Conservation (phyloP, 2,113 vertebrate genomes). For the Ptyas mucosa region DNA sequence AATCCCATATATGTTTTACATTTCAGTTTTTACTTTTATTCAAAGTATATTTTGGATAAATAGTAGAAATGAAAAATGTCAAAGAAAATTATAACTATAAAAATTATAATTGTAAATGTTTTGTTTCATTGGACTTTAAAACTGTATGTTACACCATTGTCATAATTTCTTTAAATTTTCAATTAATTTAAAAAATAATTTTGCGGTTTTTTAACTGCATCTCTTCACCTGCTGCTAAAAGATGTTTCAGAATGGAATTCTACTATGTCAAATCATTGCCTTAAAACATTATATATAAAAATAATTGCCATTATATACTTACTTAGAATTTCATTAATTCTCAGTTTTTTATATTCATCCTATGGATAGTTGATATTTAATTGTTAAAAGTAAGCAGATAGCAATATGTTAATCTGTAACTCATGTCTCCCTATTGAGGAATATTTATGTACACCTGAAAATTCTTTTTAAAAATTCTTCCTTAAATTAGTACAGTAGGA, state of each 20-base stretch:
- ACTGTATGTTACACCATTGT: background rate
- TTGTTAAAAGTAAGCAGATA: background rate
- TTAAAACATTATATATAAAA: background rate
- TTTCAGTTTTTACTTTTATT: background rate
- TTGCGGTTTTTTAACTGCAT: background rate
- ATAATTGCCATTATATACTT: background rate
- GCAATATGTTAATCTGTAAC: background rate
- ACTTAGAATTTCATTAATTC: background rate
- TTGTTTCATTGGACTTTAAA: background rate
- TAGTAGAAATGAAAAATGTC: background rate
- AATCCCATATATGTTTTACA: background rate
- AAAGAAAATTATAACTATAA: background rate
- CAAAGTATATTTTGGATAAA: background rate
- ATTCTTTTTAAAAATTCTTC: background rate
- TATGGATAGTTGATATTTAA: background rate
- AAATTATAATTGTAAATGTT: background rate
- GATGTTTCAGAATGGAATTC: background rate
- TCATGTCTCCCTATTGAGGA: background rate
- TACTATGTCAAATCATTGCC: background rate
- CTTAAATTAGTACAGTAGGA: background rate
- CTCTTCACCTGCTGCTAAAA: background rate
- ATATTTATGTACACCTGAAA: background rate
- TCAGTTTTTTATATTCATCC: background rate
- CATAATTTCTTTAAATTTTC: background rate
- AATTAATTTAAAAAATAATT: background rate